Evolutionary conservation across 2,888 invertebrate genomes (phyloP).

Genomic region (Xanthorhoe designata): DNA sequence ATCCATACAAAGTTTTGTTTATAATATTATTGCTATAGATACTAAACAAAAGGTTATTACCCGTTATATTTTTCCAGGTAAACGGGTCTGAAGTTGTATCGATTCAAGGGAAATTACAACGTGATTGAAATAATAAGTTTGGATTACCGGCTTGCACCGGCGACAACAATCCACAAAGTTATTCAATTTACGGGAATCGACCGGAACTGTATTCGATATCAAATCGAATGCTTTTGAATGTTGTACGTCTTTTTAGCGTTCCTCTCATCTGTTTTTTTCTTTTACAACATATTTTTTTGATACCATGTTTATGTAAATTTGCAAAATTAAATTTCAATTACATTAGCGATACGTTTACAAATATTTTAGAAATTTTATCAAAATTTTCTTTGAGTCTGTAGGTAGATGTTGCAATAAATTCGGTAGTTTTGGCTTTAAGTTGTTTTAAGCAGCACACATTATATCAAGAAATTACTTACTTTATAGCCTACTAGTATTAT

Average conservation of each 20-base stretch:
- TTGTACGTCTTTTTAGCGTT: slow-evolving; percentile 13
- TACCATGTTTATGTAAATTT: no score
- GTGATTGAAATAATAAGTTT: slow-evolving; percentile 65
- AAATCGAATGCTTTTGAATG: slow-evolving; percentile 22
- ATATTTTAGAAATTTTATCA: no score
- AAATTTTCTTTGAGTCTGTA: no score
- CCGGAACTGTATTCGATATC: slow-evolving; percentile 46
- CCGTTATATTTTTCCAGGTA: slow-evolving; percentile 41
- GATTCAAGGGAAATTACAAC: slow-evolving; percentile 51
- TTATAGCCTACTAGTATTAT: no score
- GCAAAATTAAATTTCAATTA: no score
- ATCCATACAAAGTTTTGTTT: no score
- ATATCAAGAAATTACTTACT: no score
- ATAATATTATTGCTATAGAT: not conserved
- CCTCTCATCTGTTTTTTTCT: not conserved
- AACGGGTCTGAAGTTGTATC: slow-evolving; percentile 48
- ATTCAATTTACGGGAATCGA: slow-evolving; percentile 66
- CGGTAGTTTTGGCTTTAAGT: no score
- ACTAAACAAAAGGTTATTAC: slow-evolving; percentile 28
- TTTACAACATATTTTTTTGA: not conserved
- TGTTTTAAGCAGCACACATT: no score
- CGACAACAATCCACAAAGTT: slow-evolving; percentile 64
- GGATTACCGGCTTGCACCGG: slow-evolving; percentile 49
- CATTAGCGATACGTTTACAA: no score
- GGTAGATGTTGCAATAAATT: no score